Conservation (phyloP, 2,113 vertebrate species). For the Mobula hypostoma region DNA sequence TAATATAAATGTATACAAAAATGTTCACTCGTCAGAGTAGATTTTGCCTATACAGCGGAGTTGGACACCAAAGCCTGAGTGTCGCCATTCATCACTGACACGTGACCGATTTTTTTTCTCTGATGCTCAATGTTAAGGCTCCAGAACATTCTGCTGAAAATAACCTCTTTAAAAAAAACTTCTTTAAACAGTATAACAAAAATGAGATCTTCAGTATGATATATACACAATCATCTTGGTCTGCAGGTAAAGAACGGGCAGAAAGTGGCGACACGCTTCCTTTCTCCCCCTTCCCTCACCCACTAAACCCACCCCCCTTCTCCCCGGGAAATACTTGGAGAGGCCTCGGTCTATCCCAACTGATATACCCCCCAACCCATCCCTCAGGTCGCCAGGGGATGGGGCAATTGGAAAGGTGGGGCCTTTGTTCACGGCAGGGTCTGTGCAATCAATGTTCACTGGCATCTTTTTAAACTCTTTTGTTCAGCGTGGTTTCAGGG, state of each 20-base stretch:
- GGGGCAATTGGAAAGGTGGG: not conserved
- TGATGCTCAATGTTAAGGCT: conserved; percentile 14
- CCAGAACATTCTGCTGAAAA: conserved; percentile 34
- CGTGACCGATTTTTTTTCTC: not conserved
- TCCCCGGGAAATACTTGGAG: not conserved
- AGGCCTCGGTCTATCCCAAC: not conserved
- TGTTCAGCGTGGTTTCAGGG: not conserved
- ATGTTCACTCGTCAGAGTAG: conserved; percentile 35
- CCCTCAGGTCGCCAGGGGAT: not conserved
- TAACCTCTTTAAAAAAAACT: conserved; percentile 12
- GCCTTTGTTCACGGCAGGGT: not conserved
- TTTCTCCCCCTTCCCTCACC: too few species aligned
- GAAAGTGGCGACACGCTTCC: not conserved
- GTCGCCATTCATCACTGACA: conserved; percentile 15
- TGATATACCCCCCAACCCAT: not conserved
- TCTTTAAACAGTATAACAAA: conserved; percentile 18
- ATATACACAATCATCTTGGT: conserved; percentile 38
- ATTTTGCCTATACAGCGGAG: conserved; percentile 13
- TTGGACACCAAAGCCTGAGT: not conserved
- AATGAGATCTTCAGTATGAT: conserved; percentile 20
- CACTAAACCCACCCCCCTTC: too few species aligned
- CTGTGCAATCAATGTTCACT: not conserved
- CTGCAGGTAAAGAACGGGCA: conserved; percentile 3
- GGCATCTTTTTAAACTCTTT: not conserved
- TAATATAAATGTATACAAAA: conserved; percentile 38